Base-by-base conservation (phyloP, 2,888 invertebrate species). In the Cylindroiulus punctatus region DNA sequence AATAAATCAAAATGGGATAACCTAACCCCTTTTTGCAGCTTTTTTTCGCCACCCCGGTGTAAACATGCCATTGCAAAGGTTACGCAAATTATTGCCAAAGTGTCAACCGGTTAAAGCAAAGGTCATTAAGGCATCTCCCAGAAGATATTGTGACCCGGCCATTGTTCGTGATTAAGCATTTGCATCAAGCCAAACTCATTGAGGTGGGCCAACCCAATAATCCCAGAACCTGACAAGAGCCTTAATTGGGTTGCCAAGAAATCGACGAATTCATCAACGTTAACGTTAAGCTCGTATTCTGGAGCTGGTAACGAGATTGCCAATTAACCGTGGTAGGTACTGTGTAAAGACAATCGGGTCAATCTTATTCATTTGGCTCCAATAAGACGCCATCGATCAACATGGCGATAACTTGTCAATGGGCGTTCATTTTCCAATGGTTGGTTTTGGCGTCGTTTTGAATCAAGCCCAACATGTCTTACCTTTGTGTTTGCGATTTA, bases 81-180 rank as follows among this genome's bases (percentile, higher is more conserved):
- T 76, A 76, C 76, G 22, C 76, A 76, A 76, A 76, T 76, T 76
- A 76, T 76, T 76, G 22, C 76, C 76, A 76, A 76, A 26, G 76
- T 76, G 76, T 76, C 76, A 76, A 76, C 30, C 76, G 76, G 76
- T 76, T 76, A 76, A 76, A 76, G 76, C 0, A 30, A 30, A 76
- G 30, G 30, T 30, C 30, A 76, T 76, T 76, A 76, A 76, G 30
- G 30, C 76, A 76, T 76, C 76, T 30, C 76, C 76, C 76, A 76
- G 76, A 30, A 76, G 76, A 30, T 76, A 14, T 14, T 14, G 8
- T 30, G 76, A 12, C 30, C 30, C 22, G 22, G 65, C 76, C 76
- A 76, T 76, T 76, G 76, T 76, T 30, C 30, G 30, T 76, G 76
- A 26, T 22, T 65, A 10, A 65, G 26, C 65, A 65, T 65, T 65